Base-by-base conservation (phyloP, 1,140 invertebrate genomes). In the Melanaphis sacchari region DNA sequence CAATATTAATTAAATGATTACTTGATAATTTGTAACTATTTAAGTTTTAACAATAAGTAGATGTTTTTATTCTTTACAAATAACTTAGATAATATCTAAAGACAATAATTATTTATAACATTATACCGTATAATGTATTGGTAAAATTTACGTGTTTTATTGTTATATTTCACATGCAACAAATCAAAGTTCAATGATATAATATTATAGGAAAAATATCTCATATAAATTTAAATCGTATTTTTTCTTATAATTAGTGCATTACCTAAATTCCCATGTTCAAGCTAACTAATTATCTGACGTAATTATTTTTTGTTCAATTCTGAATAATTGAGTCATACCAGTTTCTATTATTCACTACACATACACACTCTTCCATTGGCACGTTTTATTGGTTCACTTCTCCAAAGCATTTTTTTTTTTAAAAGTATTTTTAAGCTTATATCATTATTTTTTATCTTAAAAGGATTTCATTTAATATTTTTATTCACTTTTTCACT, bases 281-380 rank as follows among this genome's bases (percentile, higher is more conserved):
- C 40, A 85, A 85, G 24, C 40, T 15, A 85, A 85, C 41, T 43
- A 85, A 85, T 85, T 85, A 85, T 85, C 26, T 85, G 82, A 31
- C 40, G 24, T 85, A 41, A 85, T 41, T 85, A 31, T 43, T 22
- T n/a, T 43, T 85, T 85, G 6, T 85, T 85, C 26, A 85, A 43
- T 85, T 85, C 40, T 43, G 1, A 85, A 85, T 85, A 43, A 43
- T 26, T 85, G 84, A 85, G 26, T 85, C 84, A 85, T 85, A 46
- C 9, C 15, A 85, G 31, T 9, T 31, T 11, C 41, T 85, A 85
- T 85, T 85, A 84, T 84, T 84, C 40, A 41, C 11, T 24, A 38
- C 54, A 59, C 54, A 49, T 15, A 43, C 24, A 59, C 59, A n/a
- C 31, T n/a, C n/a, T 18, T n/a, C 18, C 15, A n/a, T 15, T n/a